Conservation (phyloP, 2,797 vertebrate species). For the Nannoperca obscura region DNA sequence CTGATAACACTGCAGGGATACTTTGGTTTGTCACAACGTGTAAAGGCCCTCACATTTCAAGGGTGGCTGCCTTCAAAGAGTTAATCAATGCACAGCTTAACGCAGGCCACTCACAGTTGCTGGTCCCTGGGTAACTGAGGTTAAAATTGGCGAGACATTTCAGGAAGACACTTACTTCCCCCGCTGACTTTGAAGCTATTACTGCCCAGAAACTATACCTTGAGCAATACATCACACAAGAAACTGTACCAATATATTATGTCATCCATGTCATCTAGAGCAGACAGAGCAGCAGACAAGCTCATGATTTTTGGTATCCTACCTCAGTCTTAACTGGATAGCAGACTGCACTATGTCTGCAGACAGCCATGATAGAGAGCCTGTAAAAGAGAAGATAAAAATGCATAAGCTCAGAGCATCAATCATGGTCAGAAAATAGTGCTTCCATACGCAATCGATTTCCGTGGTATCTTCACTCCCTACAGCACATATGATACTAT, state of each 20-base stretch:
- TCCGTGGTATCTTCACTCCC: constrained; percentile 58
- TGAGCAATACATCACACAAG: constrained; percentile 27
- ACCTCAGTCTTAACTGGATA: constrained; percentile 65
- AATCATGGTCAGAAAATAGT: constrained; percentile 77
- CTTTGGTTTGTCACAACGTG: constrained; percentile 82
- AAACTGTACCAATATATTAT: constrained; percentile 33
- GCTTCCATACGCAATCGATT: constrained; percentile 69
- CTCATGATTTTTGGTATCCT: constrained; percentile 61
- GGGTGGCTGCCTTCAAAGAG: constrained; percentile 74
- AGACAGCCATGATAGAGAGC: constrained; percentile 60
- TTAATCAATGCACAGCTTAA: constrained; percentile 76
- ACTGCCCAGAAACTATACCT: constrained; percentile 27
- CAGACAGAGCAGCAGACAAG: constrained; percentile 33
- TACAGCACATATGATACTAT: constrained; percentile 54
- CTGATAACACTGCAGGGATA: constrained; percentile 81
- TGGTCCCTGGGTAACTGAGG: constrained; percentile 52
- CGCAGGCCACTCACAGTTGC: constrained; percentile 53
- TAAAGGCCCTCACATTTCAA: constrained; percentile 72
- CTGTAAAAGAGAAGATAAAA: constrained; percentile 80
- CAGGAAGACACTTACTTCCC: constrained; percentile 16
- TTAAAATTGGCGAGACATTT: constrained; percentile 45
- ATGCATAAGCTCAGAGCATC: constrained; percentile 75
- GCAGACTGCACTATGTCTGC: constrained; percentile 60
- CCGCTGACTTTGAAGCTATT: constrained; percentile 37
- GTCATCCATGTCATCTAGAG: constrained; percentile 53